Percentiles rank a stretch among this genome's conserved stretches.
Conservation (phyloP, 2,113 vertebrate genomes). For the Sterna hirundo region DNA sequence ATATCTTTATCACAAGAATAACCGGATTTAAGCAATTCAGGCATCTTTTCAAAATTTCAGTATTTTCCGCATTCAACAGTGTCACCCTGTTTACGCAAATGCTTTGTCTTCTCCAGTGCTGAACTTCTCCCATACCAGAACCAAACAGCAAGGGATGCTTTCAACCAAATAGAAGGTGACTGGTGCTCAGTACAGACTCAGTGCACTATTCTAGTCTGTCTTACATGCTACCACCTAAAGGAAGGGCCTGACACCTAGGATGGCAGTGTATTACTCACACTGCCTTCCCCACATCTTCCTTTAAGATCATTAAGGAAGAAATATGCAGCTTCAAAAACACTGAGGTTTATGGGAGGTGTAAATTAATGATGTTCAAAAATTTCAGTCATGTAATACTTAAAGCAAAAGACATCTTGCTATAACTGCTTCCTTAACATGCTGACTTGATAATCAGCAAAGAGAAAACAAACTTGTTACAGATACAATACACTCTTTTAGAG, state of each 20-base stretch:
- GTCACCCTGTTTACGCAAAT: neutral
- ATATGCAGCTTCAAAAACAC: neutral
- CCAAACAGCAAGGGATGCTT: neutral
- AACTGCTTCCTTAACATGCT: neutral
- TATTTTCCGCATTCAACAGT: neutral
- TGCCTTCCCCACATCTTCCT: neutral
- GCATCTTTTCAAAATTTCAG: neutral
- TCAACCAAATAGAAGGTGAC: neutral
- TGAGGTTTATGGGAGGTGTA: neutral
- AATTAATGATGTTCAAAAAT: neutral
- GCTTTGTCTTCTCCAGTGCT: neutral
- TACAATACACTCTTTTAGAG: neutral
- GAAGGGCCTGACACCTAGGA: neutral
- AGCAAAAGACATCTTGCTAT: neutral
- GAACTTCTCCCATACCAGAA: neutral
- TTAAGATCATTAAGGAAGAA: neutral
- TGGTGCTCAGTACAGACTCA: neutral
- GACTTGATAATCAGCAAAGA: neutral
- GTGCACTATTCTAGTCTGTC: neutral
- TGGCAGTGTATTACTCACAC: neutral
- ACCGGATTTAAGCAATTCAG: neutral
- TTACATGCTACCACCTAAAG: neutral
- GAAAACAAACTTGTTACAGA: neutral
- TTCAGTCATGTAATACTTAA: neutral
- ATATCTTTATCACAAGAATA: neutral